A percentile compares a stretch with the other conserved stretches of the same genome.
Evolutionary conservation across 1,140 invertebrate species (phyloP).

Genomic region (Rhagoletis zephyria): DNA sequence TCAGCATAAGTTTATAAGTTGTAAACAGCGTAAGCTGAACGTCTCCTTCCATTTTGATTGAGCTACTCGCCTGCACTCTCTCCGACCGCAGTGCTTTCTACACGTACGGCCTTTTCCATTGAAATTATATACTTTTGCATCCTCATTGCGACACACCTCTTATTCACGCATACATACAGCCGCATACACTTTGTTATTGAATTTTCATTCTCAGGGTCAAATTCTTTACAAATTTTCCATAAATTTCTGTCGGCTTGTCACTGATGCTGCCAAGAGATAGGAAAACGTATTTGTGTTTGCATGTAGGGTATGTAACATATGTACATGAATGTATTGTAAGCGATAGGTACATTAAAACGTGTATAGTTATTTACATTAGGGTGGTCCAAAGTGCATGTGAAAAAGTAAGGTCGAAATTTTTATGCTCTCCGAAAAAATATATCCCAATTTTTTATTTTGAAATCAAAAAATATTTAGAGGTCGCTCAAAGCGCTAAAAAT

Average conservation of each 20-base stretch:
- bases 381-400: no score
- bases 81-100: neutral
- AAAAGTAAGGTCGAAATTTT: no score
- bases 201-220: conserved; percentile 20
- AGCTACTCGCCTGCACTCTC: neutral
- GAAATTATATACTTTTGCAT: neutral
- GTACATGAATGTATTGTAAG: neutral
- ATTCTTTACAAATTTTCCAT: neutral
- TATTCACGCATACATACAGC: neutral
- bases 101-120: neutral
- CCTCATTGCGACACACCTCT: conserved; percentile 11
- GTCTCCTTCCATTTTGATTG: neutral
- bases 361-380: no score
- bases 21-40: neutral
- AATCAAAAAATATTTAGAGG: no score
- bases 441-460: no score
- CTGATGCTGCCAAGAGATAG: neutral
- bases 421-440: no score
- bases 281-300: neutral
- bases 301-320: no score
- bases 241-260: neutral
- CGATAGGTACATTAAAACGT: no score
- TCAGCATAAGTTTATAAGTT: neutral
- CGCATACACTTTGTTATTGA: conserved; percentile 24
- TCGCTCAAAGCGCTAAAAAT: no score